Base-by-base conservation (phyloP, 2,113 vertebrate species). In the Pycnonotus jocosus region DNA sequence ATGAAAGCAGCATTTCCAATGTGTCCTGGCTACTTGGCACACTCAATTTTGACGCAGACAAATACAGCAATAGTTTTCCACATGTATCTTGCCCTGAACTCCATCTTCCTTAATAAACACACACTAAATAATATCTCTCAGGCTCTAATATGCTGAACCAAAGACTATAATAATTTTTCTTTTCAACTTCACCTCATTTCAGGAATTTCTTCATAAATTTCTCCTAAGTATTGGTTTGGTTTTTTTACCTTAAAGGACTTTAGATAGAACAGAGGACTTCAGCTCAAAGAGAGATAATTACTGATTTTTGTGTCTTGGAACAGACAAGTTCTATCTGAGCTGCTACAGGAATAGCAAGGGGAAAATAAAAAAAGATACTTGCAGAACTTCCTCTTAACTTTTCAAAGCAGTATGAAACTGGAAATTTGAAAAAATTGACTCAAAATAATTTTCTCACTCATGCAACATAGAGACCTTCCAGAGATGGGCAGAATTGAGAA, bases 1-100 rank as follows among this genome's bases (percentile, higher is more conserved):
- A 21, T 19, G 42, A 57, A 81, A 79, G 10, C 14, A 68, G 5
- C 31, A 40, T 76, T 88, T 90, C 37, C 37, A 56, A 1, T 9
- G 2, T 23, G 3, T 24, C 11, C 5, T 65, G 9, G 10, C 60
- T 76, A 51, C 53, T 88, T 56, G 53, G 31, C 48, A 44, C 12
- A 12, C 3, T 2, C 15, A 14, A 10, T 40, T 72, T 48, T 57
- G 24, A 74, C 10, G 68, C 73, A 60, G 0, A 0, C 4, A 45
- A 10, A 21, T 37, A 21, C 6, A n/a, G 6, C 8, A 58, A 22
- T 61, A 48, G 3, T n/a, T 73, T 92, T 47, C 5, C 9, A 58
- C 10, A 0, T 11, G 1, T 30, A 33, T 74, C 85, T 64, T 82
- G 4, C 37, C 35, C 25, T 74, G 35, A 81, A 78, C 13, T 71